Conservation (phyloP, 2,888 invertebrate species). For the Hydrotaea cyrtoneurina region DNA sequence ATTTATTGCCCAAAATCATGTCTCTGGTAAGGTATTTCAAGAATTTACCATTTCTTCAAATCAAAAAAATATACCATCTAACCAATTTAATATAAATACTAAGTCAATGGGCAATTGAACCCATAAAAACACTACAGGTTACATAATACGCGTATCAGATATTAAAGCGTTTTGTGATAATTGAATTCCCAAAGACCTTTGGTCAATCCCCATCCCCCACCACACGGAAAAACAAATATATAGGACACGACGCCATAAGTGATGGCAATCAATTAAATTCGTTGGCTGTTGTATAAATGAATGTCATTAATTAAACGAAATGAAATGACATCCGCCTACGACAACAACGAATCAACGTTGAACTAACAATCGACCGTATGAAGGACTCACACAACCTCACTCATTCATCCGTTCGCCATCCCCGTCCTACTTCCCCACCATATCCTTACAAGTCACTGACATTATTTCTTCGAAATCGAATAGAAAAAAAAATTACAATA, state of each 20-base stretch:
- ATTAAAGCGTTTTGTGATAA: no score
- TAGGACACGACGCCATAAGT: neutral
- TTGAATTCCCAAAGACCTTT: no score
- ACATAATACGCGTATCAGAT: no score
- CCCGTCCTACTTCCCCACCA: neutral
- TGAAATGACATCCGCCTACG: neutral
- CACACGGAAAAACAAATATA: neutral
- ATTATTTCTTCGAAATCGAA: constrained; percentile 22
- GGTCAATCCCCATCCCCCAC: no score
- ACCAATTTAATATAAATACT: no score
- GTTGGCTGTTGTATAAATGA: constrained; percentile 1
- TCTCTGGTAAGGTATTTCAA: no score
- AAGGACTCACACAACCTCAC: neutral
- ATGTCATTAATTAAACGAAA: constrained; percentile 22
- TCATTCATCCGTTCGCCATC: no score
- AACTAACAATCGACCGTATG: no score
- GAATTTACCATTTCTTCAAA: no score
- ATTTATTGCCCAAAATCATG: no score
- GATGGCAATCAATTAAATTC: neutral
- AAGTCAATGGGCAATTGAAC: no score
- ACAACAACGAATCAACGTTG: neutral
- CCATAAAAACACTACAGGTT: neutral
- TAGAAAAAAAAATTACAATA: neutral
- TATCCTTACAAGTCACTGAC: constrained; percentile 20
- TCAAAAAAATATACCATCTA: no score